phyloP scores from a whole-genome alignment of 1,140 invertebrate genomes.

The Grapholita molesta region DNA sequence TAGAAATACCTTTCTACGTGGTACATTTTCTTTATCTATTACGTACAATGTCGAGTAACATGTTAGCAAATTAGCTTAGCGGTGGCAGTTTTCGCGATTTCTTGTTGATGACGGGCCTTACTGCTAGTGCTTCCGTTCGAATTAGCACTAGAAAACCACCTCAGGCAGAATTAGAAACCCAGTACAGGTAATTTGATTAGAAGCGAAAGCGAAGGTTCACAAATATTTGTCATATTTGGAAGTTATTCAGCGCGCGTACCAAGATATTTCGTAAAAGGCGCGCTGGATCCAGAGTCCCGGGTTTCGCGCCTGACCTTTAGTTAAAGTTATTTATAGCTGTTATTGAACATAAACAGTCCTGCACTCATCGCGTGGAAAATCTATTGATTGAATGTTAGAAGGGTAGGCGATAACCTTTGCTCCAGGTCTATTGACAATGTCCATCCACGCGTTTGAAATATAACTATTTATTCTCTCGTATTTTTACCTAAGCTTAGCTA shows the following conservation, averaged over 20 bases:
- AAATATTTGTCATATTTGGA: background rate
- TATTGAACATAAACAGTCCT: slow-evolving; percentile 64
- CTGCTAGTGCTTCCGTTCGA: slow-evolving; percentile 66
- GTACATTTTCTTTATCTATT: slow-evolving; percentile 29
- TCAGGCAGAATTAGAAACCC: slow-evolving; percentile 26
- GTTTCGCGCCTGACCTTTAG: slow-evolving; percentile 67
- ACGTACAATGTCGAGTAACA: background rate
- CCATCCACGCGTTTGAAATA: background rate
- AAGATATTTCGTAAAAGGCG: slow-evolving; percentile 47
- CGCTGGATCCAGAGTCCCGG: slow-evolving; percentile 39
- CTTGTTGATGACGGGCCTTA: slow-evolving; percentile 70
- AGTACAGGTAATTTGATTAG: slow-evolving; percentile 35
- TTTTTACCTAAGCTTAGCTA: background rate
- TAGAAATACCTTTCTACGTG: slow-evolving; percentile 45
- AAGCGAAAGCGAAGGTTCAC: background rate
- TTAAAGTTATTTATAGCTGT: slow-evolving; percentile 63
- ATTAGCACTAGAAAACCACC: slow-evolving; percentile 56
- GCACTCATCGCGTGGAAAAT: slow-evolving; percentile 46
- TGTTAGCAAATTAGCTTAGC: background rate
- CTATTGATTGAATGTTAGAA: slow-evolving; percentile 17
- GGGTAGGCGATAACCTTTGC: slow-evolving; percentile 12
- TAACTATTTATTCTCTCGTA: background rate
- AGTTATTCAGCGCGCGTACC: slow-evolving; percentile 1
- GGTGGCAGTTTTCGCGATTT: slow-evolving; percentile 21
- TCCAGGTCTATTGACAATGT: slow-evolving; percentile 12